Base-by-base conservation (phyloP, 1,140 invertebrate species). In the Grapholita molesta region DNA sequence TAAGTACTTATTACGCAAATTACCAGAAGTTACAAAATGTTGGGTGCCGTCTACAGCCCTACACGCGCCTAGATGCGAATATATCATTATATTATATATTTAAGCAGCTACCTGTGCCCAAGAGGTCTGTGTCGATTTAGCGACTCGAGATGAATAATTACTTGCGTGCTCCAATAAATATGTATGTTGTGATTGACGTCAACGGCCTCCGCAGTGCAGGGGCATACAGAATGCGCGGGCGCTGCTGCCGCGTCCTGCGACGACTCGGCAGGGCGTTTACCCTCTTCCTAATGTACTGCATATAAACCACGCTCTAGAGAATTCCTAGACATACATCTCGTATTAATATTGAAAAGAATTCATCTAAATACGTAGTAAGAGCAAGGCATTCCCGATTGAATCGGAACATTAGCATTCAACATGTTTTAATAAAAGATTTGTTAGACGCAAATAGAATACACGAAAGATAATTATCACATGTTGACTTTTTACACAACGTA, bases 81-180 rank as follows among this genome's bases (percentile, higher is more conserved):
- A 38, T 15, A n/a, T 15, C 8, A 9, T 4, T 38, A 38, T 38
- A n/a, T n/a, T n/a, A n/a, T 48, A 48, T 21, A 48, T 48, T 48
- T 18, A 48, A 48, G 38, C 38, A 42, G 38, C n/a, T 57, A 57
- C 28, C 33, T 65, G 33, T 21, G 12, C 7, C 32, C 12, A 23
- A 24, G 33, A 4, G n/a, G 23, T 38, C 48, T 65, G 48, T 21
- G 38, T 52, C 24, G 48, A 70, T 70, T 65, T 55, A 70, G 52
- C 64, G 57, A 57, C 38, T 53, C 12, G 11, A 75, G 74, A 76
- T 80, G 72, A 78, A 83, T 77, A 79, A 77, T 76, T 75, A 76
- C 53, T 70, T 67, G 67, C 69, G 69, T 61, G 55, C 70, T 61
- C 66, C 64, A 38, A 71, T 73, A 70, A 55, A 70, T 70, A 67